phyloP scores from a whole-genome alignment of 53 echinoderm and acorn worm species.

The Holothuria leucospilota region DNA sequence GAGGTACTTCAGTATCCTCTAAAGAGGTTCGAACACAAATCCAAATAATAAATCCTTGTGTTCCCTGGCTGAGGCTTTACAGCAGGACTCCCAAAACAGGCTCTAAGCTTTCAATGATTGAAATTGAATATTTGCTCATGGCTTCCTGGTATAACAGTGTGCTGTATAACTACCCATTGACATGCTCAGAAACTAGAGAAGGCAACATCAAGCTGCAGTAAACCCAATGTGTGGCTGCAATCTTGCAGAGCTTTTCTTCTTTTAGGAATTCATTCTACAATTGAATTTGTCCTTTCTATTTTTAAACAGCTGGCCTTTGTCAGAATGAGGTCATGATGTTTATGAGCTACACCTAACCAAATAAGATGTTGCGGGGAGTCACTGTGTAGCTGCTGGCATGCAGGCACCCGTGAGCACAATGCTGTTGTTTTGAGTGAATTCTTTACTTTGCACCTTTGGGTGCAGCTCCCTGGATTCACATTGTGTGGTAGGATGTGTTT shows the following conservation, averaged over 20 bases:
- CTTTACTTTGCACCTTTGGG: too few species aligned
- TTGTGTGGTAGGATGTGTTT: too few species aligned
- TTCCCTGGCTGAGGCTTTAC: constrained; percentile 7
- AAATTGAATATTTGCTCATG: constrained; percentile 35
- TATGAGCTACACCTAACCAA: neutral
- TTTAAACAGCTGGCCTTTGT: constrained; percentile 22
- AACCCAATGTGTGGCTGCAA: too few species aligned
- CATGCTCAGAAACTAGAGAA: too few species aligned
- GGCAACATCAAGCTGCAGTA: too few species aligned
- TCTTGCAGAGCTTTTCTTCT: too few species aligned
- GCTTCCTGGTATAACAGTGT: constrained; percentile 32
- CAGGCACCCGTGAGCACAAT: too few species aligned
- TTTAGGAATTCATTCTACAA: too few species aligned
- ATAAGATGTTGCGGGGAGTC: too few species aligned
- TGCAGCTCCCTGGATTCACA: too few species aligned
- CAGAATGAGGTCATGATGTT: constrained; percentile 38
- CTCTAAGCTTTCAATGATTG: neutral
- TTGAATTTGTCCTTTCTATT: constrained; percentile 28
- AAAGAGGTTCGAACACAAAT: constrained; percentile 30
- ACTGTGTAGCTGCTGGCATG: too few species aligned
- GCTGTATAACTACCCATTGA: neutral
- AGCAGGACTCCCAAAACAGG: neutral
- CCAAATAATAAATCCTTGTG: constrained; percentile 30
- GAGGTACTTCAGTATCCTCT: constrained; percentile 25
- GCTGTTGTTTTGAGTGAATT: too few species aligned